These are phyloP conservation scores for Hipparchia semele DNA, from an alignment of 2,888 invertebrate species.

Conservation along the genomic window DNA sequence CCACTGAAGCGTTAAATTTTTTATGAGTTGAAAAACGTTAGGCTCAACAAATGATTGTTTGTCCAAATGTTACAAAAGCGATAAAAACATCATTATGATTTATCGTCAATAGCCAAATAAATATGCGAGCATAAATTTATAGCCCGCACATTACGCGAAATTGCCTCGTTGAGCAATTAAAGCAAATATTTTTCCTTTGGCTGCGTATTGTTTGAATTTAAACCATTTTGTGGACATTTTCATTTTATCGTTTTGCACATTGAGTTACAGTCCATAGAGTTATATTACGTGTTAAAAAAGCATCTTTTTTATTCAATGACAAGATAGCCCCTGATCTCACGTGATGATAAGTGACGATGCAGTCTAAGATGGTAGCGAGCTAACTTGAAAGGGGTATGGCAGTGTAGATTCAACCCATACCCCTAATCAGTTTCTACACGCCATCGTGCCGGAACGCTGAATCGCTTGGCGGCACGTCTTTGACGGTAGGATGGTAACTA, in stretches of 20 bases:
- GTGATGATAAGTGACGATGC: too few relatives aligned
- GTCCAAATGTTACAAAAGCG: not conserved
- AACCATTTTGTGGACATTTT: slow-evolving; percentile 23
- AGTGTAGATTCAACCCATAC: too few relatives aligned
- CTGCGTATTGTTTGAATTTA: slow-evolving; percentile 20
- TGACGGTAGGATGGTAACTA: too few relatives aligned
- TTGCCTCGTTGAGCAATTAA: slow-evolving; percentile 23
- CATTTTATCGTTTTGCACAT: slow-evolving; percentile 7
- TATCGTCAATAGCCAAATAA: slow-evolving; percentile 14
- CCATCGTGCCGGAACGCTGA: too few relatives aligned
- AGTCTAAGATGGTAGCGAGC: too few relatives aligned
- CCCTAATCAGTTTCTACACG: too few relatives aligned
- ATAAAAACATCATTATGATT: slow-evolving; percentile 3
- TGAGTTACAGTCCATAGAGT: not conserved
- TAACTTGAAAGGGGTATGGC: too few relatives aligned
- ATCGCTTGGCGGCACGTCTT: too few relatives aligned
- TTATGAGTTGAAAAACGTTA: not conserved
- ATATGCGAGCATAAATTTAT: slow-evolving; percentile 7
- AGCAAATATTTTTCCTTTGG: slow-evolving; percentile 20
- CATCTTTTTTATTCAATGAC: too few relatives aligned
- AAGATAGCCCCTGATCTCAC: too few relatives aligned
- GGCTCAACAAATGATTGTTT: not conserved
- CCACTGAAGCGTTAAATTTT: too few relatives aligned
- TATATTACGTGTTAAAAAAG: not conserved
- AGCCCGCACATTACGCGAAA: slow-evolving; percentile 16